Evolutionary conservation across 1,140 invertebrate genomes (phyloP).

Genomic region (Caenorhabditis latens): DNA sequence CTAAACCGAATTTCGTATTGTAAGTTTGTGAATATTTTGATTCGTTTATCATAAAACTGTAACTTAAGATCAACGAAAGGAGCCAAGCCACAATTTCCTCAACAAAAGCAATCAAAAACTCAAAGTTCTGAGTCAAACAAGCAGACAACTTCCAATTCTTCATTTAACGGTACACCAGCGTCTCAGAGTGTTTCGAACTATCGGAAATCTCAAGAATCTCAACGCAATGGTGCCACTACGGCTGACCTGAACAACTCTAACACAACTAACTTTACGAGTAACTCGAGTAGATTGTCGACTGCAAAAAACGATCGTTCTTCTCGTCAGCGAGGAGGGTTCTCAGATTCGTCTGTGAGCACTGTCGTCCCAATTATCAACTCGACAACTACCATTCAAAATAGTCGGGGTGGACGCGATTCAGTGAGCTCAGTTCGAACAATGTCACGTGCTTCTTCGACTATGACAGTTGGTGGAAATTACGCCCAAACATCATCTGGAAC

Average conservation of each 20-base stretch:
- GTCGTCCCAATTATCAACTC: background rate
- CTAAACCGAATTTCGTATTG: constrained; percentile 16
- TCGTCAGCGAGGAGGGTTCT: background rate
- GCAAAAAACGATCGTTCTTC: background rate
- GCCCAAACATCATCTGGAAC: background rate
- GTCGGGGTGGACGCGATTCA: constrained; percentile 16
- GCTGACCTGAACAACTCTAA: background rate
- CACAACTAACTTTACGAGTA: background rate
- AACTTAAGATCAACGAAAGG: no score
- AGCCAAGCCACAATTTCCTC: no score
- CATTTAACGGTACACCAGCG: background rate
- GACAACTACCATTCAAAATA: background rate
- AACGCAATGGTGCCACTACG: background rate
- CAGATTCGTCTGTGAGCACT: background rate
- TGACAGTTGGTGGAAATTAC: background rate
- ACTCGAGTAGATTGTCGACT: background rate
- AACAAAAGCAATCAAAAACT: no score
- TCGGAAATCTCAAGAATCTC: background rate
- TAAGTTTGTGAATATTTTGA: background rate
- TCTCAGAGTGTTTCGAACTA: background rate
- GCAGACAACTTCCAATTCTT: background rate
- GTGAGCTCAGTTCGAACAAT: constrained; percentile 13
- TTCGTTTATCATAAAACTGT: background rate
- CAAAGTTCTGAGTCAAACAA: no score
- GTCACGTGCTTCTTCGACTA: background rate